A percentile compares a stretch with the other conserved stretches of the same genome.
Conservation (phyloP, 2,113 vertebrate genomes). For the Chlamydotis undulata region DNA sequence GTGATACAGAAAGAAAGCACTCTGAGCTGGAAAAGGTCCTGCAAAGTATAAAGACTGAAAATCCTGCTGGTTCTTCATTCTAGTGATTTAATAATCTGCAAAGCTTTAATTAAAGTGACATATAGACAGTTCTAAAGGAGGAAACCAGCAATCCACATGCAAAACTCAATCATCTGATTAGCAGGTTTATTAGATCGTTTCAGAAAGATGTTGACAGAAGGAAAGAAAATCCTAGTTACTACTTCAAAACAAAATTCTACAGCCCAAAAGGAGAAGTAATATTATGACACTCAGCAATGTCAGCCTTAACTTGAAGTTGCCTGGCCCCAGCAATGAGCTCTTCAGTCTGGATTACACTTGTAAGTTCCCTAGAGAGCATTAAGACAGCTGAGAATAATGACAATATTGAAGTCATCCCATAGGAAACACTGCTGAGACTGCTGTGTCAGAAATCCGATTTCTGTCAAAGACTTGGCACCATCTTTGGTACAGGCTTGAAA, state of each 20-base stretch:
- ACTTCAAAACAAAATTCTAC: conserved; percentile 9
- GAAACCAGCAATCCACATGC: background rate
- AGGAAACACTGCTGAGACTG: background rate
- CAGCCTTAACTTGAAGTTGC: background rate
- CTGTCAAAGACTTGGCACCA: background rate
- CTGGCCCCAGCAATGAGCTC: background rate
- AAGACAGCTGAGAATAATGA: background rate
- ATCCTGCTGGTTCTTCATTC: conserved; percentile 5
- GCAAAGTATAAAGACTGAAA: conserved; percentile 12
- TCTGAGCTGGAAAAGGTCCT: conserved; percentile 12
- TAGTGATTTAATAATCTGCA: background rate
- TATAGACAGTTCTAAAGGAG: background rate
- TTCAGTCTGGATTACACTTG: background rate
- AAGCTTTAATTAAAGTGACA: conserved; percentile 27
- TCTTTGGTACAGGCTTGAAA: background rate
- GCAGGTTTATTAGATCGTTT: conserved; percentile 34
- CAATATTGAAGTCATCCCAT: background rate
- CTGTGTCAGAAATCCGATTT: background rate
- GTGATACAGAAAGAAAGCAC: conserved; percentile 8
- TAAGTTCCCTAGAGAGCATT: background rate
- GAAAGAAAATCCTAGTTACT: background rate
- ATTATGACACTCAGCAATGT: background rate
- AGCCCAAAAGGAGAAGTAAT: background rate
- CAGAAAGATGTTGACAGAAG: background rate
- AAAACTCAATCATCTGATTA: conserved; percentile 9